These are phyloP conservation scores for Sebastes kiyomatsui DNA, from an alignment of 2,797 vertebrate species.

Conservation along the genomic window DNA sequence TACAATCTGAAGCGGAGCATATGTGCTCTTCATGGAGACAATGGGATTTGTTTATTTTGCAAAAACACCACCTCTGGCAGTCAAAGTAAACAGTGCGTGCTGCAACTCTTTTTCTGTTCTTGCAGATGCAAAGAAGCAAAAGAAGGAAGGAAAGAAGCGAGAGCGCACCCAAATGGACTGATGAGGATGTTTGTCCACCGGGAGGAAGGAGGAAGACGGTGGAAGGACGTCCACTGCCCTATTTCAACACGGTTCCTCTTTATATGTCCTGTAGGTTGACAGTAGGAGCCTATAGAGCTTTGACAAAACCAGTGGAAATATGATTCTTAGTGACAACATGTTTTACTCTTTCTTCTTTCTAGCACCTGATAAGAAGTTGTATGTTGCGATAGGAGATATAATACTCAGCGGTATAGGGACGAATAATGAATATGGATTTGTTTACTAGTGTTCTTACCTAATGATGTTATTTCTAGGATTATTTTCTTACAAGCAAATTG, in stretches of 20 bases:
- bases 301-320: conserved; percentile 51
- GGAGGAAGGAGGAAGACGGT: conserved; percentile 24
- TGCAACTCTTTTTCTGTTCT: conserved; percentile 11
- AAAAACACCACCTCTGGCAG: conserved; percentile 1
- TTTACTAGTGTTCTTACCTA: conserved; percentile 63
- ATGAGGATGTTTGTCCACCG: conserved; percentile 24
- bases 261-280: conserved; percentile 69
- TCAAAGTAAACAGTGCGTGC: not conserved
- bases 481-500: conserved; percentile 58
- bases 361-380: conserved; percentile 56
- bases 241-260: conserved; percentile 61
- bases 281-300: conserved; percentile 61
- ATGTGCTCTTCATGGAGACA: conserved; percentile 20
- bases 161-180: conserved; percentile 81
- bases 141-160: conserved; percentile 84
- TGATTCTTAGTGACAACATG: conserved; percentile 54
- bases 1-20: conserved; percentile 16
- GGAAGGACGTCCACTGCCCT: conserved; percentile 32
- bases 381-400: conserved; percentile 61
- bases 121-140: conserved; percentile 84
- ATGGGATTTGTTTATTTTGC: conserved; percentile 21
- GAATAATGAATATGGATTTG: conserved; percentile 56
- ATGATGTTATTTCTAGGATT: conserved; percentile 62
- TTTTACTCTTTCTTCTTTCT: conserved; percentile 51
- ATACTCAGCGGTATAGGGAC: conserved; percentile 52